These are phyloP conservation scores for Sebastes goodei DNA, from an alignment of 2,797 vertebrate genomes.

Conservation along the genomic window DNA sequence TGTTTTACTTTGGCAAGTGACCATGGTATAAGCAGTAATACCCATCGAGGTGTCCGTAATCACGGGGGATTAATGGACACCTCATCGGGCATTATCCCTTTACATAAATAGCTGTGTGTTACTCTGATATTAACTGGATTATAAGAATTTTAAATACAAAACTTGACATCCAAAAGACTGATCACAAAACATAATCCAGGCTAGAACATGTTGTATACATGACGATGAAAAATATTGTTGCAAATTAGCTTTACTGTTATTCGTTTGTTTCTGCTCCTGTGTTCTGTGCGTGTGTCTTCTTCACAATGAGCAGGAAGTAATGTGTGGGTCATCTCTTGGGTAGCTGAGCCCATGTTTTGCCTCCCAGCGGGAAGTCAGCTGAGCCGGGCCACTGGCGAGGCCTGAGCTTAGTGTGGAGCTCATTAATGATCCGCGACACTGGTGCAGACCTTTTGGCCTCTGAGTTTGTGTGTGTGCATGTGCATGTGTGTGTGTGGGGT, in stretches of 20 bases:
- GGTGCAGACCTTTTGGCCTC: conserved; percentile 21
- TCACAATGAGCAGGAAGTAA: conserved; percentile 29
- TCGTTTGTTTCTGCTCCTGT: neutral
- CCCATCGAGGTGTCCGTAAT: too few species aligned
- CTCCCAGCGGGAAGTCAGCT: conserved; percentile 57
- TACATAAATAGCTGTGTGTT: neutral
- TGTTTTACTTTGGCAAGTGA: too few species aligned
- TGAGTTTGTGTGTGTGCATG: neutral
- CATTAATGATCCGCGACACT: conserved; percentile 62
- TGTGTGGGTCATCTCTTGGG: conserved; percentile 50
- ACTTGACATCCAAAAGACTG: neutral
- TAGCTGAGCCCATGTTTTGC: conserved; percentile 54
- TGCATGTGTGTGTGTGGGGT: neutral
- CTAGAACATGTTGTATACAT: neutral
- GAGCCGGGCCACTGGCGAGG: conserved; percentile 53
- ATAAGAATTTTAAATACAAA: neutral
- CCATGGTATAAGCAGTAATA: too few species aligned
- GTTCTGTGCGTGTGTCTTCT: neutral
- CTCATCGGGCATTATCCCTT: too few species aligned
- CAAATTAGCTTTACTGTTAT: neutral
- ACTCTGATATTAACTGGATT: neutral
- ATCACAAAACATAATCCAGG: too few species aligned
- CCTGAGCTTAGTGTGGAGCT: conserved; percentile 48
- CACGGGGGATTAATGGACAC: too few species aligned
- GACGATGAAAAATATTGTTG: neutral